Conservation (phyloP, 2,113 vertebrate species). For the Pithys albifrons region DNA sequence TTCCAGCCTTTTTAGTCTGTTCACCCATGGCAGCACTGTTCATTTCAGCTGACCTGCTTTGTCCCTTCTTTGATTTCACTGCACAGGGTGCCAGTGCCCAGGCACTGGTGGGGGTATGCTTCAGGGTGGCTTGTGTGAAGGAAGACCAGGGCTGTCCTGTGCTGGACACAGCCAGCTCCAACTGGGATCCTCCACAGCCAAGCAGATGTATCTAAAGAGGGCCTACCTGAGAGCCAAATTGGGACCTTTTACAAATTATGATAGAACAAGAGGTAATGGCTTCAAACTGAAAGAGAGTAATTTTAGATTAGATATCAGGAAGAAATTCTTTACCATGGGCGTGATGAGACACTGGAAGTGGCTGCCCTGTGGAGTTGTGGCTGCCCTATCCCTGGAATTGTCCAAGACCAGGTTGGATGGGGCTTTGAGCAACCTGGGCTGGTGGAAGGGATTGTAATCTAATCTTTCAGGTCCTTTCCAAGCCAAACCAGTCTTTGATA, state of each 20-base stretch:
- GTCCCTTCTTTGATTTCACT: not conserved
- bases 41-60: not conserved
- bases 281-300: not conserved
- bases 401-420: rapidly evolving
- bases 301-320: not conserved
- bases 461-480: not conserved
- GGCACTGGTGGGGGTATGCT: not conserved
- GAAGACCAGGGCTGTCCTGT: rapidly evolving
- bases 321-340: not conserved
- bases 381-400: not conserved
- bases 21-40: rapidly evolving
- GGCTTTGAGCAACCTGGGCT: not conserved
- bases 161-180: not conserved
- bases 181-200: rapidly evolving
- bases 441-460: not conserved
- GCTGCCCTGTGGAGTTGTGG: not conserved
- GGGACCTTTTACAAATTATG: not conserved
- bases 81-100: not conserved
- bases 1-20: not conserved
- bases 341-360: not conserved
- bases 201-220: not conserved
- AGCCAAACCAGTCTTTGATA: not conserved
- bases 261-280: not conserved
- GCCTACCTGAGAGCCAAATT: not conserved
- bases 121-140: not conserved